These are phyloP conservation scores for Oophaga pumilio DNA, from an alignment of 2,113 vertebrate species.

Conservation along the genomic window DNA sequence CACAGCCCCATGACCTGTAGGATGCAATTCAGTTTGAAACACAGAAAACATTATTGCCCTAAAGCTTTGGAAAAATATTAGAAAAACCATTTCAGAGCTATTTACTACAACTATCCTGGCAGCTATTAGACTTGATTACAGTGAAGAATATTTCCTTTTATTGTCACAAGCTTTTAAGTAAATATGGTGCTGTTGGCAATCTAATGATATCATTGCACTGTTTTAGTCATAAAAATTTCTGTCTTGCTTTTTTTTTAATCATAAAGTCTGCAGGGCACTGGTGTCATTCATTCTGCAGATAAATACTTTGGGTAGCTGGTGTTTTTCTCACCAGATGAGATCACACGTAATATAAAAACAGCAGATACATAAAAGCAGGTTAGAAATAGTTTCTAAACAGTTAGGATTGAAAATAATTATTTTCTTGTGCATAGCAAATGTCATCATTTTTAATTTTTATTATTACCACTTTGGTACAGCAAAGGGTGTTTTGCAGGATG, in stretches of 20 bases:
- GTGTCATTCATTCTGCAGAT: background rate
- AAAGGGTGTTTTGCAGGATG: no score
- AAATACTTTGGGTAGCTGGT: background rate
- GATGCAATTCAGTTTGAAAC: slow-evolving; percentile 71
- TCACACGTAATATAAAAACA: background rate
- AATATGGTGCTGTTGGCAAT: slow-evolving; percentile 70
- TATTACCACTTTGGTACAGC: no score
- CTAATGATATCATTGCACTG: slow-evolving; percentile 66
- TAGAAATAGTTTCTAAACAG: background rate
- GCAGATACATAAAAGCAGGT: background rate
- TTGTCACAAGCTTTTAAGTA: slow-evolving; percentile 70
- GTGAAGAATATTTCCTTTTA: slow-evolving; percentile 73
- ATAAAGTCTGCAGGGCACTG: slow-evolving; percentile 62
- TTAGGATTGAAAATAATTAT: background rate
- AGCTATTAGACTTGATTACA: slow-evolving; percentile 70
- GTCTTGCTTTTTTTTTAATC: slow-evolving; percentile 68
- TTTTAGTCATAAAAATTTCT: slow-evolving; percentile 69
- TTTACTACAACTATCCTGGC: slow-evolving; percentile 70
- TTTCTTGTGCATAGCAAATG: background rate
- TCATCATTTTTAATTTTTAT: background rate
- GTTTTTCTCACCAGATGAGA: background rate
- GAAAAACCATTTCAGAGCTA: slow-evolving; percentile 74
- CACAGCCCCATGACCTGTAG: slow-evolving; percentile 71
- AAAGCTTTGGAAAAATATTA: slow-evolving; percentile 73
- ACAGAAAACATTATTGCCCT: slow-evolving; percentile 73